These are phyloP conservation scores for Platichthys stellatus DNA, from an alignment of 2,113 vertebrate species.

Conservation along the genomic window DNA sequence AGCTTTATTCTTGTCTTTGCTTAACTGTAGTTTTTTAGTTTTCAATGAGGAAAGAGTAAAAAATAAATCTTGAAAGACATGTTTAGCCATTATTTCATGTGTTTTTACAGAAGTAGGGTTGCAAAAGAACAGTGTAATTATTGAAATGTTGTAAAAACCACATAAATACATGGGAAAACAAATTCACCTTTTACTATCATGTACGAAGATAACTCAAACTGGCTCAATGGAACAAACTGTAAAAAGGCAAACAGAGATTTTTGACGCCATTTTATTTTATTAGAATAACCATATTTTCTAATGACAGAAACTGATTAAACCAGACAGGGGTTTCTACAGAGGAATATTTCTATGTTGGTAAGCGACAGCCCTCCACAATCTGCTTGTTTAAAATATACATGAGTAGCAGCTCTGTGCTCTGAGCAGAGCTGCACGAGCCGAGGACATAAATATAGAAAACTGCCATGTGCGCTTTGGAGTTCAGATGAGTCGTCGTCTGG, in stretches of 20 bases:
- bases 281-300: conserved; percentile 69
- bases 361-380: conserved; percentile 31
- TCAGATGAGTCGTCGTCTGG: conserved; percentile 16
- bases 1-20: too few relatives aligned
- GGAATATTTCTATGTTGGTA: conserved; percentile 28
- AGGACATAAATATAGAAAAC: conserved; percentile 79
- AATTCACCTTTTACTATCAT: too few relatives aligned
- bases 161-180: too few relatives aligned
- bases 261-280: conserved; percentile 65
- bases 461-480: conserved; percentile 35
- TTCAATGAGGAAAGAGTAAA: too few relatives aligned
- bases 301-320: conserved; percentile 75
- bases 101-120: too few relatives aligned
- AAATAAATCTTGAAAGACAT: too few relatives aligned
- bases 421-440: conserved; percentile 23
- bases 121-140: too few relatives aligned
- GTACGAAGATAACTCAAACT: too few relatives aligned
- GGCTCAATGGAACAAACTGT: too few relatives aligned
- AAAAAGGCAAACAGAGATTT: neutral
- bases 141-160: too few relatives aligned
- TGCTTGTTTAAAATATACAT: conserved; percentile 59
- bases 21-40: too few relatives aligned
- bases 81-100: too few relatives aligned
- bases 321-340: conserved; percentile 63
- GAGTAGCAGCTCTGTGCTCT: conserved; percentile 34